A percentile compares a stretch with the other conserved stretches of the same genome.
These are phyloP conservation scores for Lissocephala sabroskyi DNA, from an alignment of 2,888 invertebrate genomes.

Conservation along the genomic window DNA sequence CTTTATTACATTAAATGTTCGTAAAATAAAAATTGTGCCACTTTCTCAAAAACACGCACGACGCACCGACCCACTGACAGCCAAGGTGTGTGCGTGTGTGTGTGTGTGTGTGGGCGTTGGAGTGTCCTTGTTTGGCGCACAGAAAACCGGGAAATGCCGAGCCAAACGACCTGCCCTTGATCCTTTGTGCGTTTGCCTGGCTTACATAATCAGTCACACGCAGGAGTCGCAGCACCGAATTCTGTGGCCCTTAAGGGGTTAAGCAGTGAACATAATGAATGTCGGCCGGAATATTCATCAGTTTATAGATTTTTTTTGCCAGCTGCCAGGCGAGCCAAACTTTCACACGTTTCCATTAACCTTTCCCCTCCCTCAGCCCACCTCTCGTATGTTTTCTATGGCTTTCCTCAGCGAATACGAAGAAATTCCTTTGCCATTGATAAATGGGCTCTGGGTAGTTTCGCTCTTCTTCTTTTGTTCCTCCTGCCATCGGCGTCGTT, in stretches of 20 bases:
- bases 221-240: no score
- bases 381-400: constrained; percentile 15
- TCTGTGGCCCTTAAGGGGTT: constrained; percentile 62
- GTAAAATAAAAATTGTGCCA: constrained; percentile 64
- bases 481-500: constrained; percentile 21
- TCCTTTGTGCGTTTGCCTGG: constrained; percentile 22
- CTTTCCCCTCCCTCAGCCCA: background rate
- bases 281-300: no score
- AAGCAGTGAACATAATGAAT: no score
- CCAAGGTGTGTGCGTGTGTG: constrained; percentile 6
- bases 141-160: no score
- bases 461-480: constrained; percentile 24
- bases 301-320: no score
- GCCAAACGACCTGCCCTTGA: constrained; percentile 49
- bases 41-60: constrained; percentile 54
- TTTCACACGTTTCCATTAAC: background rate
- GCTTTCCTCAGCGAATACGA: constrained; percentile 42
- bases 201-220: constrained; percentile 68
- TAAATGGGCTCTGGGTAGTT: constrained; percentile 57
- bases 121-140: constrained; percentile 17
- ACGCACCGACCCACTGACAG: constrained; percentile 24
- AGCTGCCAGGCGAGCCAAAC: no score
- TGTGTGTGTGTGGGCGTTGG: constrained; percentile 22
- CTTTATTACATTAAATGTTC: constrained; percentile 64
- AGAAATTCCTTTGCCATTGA: constrained; percentile 57